Percentiles rank a stretch among this genome's conserved stretches.
These are phyloP conservation scores for Bagarius yarrelli DNA, from an alignment of 2,113 vertebrate species.

Conservation along the genomic window DNA sequence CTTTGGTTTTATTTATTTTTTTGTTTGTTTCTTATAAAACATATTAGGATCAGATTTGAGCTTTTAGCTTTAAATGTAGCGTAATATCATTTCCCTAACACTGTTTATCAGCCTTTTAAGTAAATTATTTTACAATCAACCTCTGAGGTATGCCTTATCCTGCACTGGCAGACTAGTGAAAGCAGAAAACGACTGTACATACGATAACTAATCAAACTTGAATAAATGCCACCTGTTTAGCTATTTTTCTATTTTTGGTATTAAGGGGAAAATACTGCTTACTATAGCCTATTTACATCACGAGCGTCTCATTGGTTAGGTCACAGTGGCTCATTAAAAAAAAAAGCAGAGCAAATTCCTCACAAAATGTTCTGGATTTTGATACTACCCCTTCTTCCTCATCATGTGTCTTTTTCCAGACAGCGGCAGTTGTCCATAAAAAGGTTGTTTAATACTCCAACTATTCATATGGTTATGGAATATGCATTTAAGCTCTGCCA, in stretches of 20 bases:
- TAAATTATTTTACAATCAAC: neutral
- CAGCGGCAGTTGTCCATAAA: conserved; percentile 42
- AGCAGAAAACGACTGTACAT: neutral
- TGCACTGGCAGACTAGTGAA: neutral
- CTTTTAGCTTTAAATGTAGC: neutral
- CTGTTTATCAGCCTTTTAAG: neutral
- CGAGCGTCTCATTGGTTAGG: conserved; percentile 48
- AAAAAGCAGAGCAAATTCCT: conserved; percentile 37
- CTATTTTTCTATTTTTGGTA: neutral
- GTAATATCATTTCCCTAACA: conserved; percentile 3
- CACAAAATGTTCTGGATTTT: conserved; percentile 38
- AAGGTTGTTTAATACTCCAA: neutral
- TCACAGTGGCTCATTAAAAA: conserved; percentile 53
- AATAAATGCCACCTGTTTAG: neutral
- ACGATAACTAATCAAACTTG: neutral
- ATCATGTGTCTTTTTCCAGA: conserved; percentile 25
- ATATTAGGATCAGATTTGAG: neutral
- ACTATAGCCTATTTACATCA: neutral
- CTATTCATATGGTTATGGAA: conserved; percentile 26
- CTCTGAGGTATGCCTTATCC: neutral
- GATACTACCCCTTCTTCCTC: neutral
- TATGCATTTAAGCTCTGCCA: conserved; percentile 23
- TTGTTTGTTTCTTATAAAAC: neutral
- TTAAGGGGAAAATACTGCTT: neutral
- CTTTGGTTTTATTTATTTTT: neutral